These are phyloP conservation scores for Bambusicola thoracicus DNA, from an alignment of 2,113 vertebrate species.

Conservation along the genomic window DNA sequence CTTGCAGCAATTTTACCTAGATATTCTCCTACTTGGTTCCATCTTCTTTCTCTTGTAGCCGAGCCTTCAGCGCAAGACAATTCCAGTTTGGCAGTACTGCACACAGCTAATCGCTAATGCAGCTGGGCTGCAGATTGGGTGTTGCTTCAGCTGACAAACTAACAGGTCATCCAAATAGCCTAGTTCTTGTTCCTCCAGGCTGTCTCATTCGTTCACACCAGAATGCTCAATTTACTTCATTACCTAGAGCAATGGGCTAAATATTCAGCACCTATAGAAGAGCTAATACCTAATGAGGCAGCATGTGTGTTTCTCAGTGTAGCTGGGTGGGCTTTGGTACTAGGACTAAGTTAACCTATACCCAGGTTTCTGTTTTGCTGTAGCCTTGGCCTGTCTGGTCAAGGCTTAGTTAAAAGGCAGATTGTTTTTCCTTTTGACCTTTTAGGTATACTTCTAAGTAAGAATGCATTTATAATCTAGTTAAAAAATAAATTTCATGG, in stretches of 20 bases:
- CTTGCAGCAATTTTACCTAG: neutral
- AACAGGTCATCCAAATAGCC: neutral
- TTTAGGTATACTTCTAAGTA: neutral
- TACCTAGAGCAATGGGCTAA: neutral
- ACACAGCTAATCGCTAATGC: neutral
- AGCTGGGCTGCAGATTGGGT: neutral
- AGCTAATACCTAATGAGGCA: neutral
- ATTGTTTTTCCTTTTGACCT: neutral
- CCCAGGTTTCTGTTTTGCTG: neutral
- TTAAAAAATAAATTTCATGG: neutral
- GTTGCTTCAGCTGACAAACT: neutral
- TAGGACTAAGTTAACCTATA: neutral
- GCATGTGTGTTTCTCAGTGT: neutral
- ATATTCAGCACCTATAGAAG: neutral
- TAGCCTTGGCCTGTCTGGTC: neutral
- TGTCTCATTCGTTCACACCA: accelerated
- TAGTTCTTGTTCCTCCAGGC: neutral
- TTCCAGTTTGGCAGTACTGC: neutral
- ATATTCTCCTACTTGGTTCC: neutral
- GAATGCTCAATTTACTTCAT: neutral
- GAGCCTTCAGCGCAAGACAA: neutral
- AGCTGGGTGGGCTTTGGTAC: neutral
- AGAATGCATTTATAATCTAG: neutral
- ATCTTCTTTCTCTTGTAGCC: neutral
- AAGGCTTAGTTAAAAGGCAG: neutral